phyloP scores from a whole-genome alignment of 2,113 vertebrate genomes.

The Cranoglanis bouderius region DNA sequence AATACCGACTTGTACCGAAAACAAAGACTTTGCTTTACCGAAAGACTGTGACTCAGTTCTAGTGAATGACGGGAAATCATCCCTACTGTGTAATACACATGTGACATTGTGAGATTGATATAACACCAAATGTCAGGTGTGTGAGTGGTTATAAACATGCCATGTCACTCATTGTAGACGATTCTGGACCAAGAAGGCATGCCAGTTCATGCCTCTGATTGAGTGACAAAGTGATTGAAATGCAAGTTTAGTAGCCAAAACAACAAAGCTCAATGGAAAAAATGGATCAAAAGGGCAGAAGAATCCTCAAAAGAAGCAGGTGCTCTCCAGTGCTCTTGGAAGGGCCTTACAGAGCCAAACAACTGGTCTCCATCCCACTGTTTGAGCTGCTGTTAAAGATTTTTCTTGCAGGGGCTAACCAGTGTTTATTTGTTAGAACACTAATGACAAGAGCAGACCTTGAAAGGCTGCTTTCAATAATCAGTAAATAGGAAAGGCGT shows the following conservation, averaged over 20 bases:
- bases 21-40: background rate
- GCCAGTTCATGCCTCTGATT: background rate
- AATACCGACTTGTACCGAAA: too few species aligned
- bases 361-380: background rate
- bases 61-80: background rate
- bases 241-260: background rate
- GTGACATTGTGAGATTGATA: background rate
- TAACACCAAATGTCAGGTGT: background rate
- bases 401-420: background rate
- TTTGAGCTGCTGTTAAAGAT: background rate
- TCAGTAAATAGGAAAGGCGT: background rate
- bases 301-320: background rate
- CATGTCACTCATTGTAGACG: background rate
- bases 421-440: background rate
- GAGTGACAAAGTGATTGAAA: background rate
- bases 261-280: background rate
- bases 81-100: background rate
- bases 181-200: background rate
- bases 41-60: background rate
- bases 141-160: background rate
- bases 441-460: constrained; percentile 4
- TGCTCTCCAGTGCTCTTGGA: background rate
- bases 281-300: background rate
- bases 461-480: background rate
- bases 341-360: background rate